Conservation (phyloP, 2,888 invertebrate species). For the Coleophora flavipennella region DNA sequence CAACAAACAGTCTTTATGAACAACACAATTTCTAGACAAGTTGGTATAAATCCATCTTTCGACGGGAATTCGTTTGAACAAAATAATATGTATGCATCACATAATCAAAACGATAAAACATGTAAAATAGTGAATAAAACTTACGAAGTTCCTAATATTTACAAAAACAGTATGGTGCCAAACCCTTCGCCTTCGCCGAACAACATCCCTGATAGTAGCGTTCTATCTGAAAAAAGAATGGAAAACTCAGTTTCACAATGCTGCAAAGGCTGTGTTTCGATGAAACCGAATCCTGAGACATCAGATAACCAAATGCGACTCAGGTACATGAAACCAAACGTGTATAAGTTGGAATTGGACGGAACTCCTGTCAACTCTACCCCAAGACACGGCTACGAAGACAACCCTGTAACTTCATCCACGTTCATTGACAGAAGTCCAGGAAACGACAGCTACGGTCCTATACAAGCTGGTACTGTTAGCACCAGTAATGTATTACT, state of each 20-base stretch:
- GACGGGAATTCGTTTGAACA: constrained; percentile 45
- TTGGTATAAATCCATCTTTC: constrained; percentile 48
- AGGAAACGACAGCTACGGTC: constrained; percentile 77
- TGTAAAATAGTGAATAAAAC: constrained; percentile 32
- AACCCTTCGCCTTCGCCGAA: constrained; percentile 57
- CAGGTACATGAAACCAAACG: constrained; percentile 53
- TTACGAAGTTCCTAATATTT: constrained; percentile 37
- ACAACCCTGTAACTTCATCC: constrained; percentile 79
- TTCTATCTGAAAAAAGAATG: constrained; percentile 44
- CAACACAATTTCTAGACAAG: constrained; percentile 83
- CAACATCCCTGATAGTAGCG: constrained; percentile 62
- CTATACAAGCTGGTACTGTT: constrained; percentile 88
- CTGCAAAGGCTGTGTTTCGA: constrained; percentile 66
- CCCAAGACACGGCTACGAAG: constrained; percentile 66
- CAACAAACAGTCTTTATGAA: constrained; percentile 91
- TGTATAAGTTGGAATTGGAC: constrained; percentile 61
- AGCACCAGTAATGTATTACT: constrained; percentile 88
- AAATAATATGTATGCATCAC: constrained; percentile 28
- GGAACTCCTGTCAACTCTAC: constrained; percentile 65
- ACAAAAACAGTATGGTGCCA: constrained; percentile 43
- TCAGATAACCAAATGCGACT: constrained; percentile 46
- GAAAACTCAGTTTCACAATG: constrained; percentile 48
- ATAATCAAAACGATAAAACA: constrained; percentile 41
- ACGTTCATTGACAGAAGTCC: constrained; percentile 75
- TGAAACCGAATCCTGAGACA: constrained; percentile 54